Percentiles rank a stretch among this genome's conserved stretches.
phyloP scores from a whole-genome alignment of 2,888 invertebrate genomes.

The Andrena fulva region DNA sequence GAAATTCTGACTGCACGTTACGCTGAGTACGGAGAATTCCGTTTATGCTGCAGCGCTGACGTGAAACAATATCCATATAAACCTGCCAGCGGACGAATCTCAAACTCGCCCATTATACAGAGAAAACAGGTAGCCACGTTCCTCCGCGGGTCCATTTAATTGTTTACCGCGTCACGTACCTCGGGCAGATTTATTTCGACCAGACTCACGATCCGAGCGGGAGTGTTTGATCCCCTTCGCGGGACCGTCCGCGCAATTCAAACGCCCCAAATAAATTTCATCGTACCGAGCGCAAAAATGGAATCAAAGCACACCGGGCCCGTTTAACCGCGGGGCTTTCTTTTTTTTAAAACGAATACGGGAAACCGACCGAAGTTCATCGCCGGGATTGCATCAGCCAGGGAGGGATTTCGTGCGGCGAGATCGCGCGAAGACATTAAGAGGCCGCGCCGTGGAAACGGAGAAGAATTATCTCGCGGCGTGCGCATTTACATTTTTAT shows the following conservation, averaged over 20 bases:
- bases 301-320: too few species aligned
- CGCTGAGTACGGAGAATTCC: not conserved
- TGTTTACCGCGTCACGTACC: too few species aligned
- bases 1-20: not conserved
- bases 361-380: not conserved
- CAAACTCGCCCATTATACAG: too few species aligned
- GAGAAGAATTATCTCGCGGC: conserved; percentile 29
- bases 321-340: not conserved
- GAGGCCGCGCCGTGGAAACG: conserved; percentile 1
- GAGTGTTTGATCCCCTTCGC: too few species aligned
- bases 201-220: too few species aligned
- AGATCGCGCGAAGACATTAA: not conserved
- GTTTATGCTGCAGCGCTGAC: not conserved
- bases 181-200: too few species aligned
- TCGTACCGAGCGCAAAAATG: too few species aligned
- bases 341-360: not conserved
- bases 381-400: not conserved
- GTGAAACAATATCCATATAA: too few species aligned
- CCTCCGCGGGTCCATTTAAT: too few species aligned
- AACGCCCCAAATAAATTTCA: not conserved
- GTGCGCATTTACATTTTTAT: conserved; percentile 56
- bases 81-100: too few species aligned
- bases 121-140: too few species aligned
- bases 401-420: not conserved
- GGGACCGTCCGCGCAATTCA: not conserved